A percentile compares a stretch with the other conserved stretches of the same genome.
Conservation (phyloP, 2,888 invertebrate species). For the Odontomyia ornata region DNA sequence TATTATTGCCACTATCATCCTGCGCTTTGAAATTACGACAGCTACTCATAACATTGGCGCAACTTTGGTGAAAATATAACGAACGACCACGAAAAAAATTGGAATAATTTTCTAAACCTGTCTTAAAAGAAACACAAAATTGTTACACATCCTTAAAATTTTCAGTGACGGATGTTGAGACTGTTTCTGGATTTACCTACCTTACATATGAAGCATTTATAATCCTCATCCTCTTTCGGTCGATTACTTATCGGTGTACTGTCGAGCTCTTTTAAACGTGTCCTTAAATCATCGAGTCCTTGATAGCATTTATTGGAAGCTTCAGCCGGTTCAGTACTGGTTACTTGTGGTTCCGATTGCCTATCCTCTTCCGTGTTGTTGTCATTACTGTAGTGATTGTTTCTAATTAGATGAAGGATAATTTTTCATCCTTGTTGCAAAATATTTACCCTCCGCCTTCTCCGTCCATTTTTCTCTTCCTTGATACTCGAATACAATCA, state of each 20-base stretch:
- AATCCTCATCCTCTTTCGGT: constrained; percentile 67
- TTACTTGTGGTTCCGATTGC: constrained; percentile 62
- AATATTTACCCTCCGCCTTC: constrained; percentile 42
- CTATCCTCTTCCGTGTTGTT: constrained; percentile 60
- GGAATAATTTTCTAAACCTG: constrained; percentile 64
- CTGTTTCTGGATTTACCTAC: constrained; percentile 63
- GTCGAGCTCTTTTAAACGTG: constrained; percentile 68
- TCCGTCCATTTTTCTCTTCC: constrained; percentile 60
- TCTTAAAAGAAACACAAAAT: constrained; percentile 54
- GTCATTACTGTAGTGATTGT: constrained; percentile 53
- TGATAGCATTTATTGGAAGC: constrained; percentile 63
- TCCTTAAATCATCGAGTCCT: constrained; percentile 69
- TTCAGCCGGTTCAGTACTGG: constrained; percentile 61
- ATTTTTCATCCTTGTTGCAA: no score
- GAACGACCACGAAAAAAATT: constrained; percentile 62
- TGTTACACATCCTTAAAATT: no score
- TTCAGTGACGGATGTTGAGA: constrained; percentile 34
- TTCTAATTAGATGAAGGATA: no score
- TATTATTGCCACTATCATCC: constrained; percentile 3
- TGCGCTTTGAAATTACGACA: constrained; percentile 53
- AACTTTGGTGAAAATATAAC: constrained; percentile 63
- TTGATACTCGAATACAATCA: constrained; percentile 58
- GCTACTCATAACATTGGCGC: constrained; percentile 63
- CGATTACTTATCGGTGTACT: constrained; percentile 62
- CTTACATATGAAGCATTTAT: constrained; percentile 80